Percentiles rank a stretch among this genome's conserved stretches.
Evolutionary conservation across 2,797 vertebrate species (phyloP).

Genomic region (Thalassophryne amazonica): DNA sequence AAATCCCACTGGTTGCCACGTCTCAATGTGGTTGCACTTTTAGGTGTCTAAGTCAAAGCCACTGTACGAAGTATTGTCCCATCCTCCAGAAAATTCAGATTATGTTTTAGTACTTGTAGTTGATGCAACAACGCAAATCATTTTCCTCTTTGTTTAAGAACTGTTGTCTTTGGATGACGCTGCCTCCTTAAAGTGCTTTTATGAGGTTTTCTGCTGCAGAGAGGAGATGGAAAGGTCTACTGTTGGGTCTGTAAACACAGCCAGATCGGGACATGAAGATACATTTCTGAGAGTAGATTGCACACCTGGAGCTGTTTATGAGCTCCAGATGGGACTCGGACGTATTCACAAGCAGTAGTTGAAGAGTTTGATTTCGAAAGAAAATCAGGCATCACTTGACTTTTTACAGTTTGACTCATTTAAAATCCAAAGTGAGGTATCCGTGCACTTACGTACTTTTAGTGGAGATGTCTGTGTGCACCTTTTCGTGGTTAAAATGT

Average conservation of each 20-base stretch:
- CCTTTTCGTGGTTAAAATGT: no score
- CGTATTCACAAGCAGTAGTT: constrained; percentile 7
- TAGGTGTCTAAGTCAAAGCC: no score
- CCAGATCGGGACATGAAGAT: constrained; percentile 22
- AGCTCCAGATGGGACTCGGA: constrained; percentile 12
- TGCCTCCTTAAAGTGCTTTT: constrained; percentile 10
- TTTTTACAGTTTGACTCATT: no score
- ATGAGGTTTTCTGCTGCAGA: constrained; percentile 11
- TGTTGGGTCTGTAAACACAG: not conserved
- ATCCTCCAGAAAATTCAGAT: no score
- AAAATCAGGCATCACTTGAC: not conserved
- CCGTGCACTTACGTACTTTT: no score
- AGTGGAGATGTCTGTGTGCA: no score
- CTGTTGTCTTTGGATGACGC: not conserved
- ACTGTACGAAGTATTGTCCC: no score
- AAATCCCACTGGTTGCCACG: no score
- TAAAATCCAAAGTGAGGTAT: no score
- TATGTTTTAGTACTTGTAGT: no score
- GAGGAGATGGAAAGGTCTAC: constrained; percentile 31
- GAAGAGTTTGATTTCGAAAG: constrained; percentile 13
- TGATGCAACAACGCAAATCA: not conserved
- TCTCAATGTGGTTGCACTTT: no score
- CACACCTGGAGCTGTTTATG: constrained; percentile 27
- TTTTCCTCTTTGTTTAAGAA: not conserved
- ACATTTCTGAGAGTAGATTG: constrained; percentile 24